Evolutionary conservation across 2,888 invertebrate species (phyloP), one percentile per base, ranked within the genome.

Genomic region (Eulithis prunata): DNA sequence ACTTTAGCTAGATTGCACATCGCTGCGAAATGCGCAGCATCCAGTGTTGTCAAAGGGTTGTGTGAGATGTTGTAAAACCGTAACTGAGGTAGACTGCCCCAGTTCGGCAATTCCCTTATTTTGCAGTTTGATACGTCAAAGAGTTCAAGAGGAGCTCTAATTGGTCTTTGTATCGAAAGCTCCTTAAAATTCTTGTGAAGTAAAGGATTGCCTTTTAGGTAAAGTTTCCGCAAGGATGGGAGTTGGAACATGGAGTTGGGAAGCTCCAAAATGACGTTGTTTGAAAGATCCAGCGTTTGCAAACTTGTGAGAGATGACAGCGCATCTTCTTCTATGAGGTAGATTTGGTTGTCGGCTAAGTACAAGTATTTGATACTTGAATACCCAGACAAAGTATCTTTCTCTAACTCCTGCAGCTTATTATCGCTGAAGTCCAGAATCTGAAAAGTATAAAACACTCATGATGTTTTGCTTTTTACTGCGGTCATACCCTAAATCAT

Each of bases 1-100:
- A 96, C 91, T 68, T 87, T 90, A 66, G 87, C 87, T 41, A 96
- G 85, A 66, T 94, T 94, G 80, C 96, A 96, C 87, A 95, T 93
- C 3, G 93, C 85, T 0, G 95, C 94, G 71, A 96, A 90, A 60
- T 94, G 94, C 36, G 90, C 84, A 4, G 94, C 88, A 4, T 85
- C 87, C 0, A 95, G 73, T 2, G 77, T 75, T 0, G 63, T 77
- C 55, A 96, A 86, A 0, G 89, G 86, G 80, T 96, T 96, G 55
- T 86, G 79, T 0, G 96, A 96, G 51, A 95, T 92, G 77, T 96
- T 96, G 64, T 96, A 93, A 57, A 94, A 86, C 62, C 84, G 77
- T 45, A 96, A 78, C 55, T 94, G 93, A 12, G 96, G 94, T 14
- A 95, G 76, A 41, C 89, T 83, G 2, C 95, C 95, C 80, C 96